Percentiles rank a stretch among this genome's conserved stretches.
Conservation (phyloP, 2,888 invertebrate species). For the Amaurobius ferox region DNA sequence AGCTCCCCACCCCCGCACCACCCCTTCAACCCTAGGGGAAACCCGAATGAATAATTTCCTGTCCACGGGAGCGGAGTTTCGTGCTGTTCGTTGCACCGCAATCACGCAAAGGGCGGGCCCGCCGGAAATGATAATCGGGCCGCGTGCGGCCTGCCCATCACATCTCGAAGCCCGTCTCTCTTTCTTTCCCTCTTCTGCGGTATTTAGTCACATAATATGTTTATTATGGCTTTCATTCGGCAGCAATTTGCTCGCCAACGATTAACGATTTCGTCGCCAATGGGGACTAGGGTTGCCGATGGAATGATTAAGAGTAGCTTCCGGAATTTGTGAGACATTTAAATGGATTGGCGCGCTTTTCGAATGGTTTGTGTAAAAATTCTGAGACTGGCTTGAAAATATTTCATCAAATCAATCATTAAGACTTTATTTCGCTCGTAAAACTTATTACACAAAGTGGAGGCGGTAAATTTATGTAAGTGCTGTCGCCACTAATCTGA, state of each 20-base stretch:
- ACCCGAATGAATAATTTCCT: conserved; percentile 71
- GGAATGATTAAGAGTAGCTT: not conserved
- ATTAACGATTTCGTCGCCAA: conserved; percentile 57
- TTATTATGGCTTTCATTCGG: conserved; percentile 57
- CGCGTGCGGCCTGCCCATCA: conserved; percentile 56
- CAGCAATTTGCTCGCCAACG: conserved; percentile 51
- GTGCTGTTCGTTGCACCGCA: conserved; percentile 49
- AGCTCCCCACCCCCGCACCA: conserved; percentile 20
- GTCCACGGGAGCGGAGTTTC: conserved; percentile 62
- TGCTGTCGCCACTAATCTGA: not conserved
- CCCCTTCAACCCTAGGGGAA: not conserved
- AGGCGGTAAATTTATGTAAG: not conserved
- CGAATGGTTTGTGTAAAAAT: not conserved
- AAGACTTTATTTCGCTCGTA: not conserved
- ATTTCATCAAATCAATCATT: not conserved
- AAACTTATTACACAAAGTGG: not conserved
- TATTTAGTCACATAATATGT: conserved; percentile 65
- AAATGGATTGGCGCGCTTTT: conserved; percentile 11
- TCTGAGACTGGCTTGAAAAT: not conserved
- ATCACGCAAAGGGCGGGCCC: conserved; percentile 69
- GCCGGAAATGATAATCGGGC: conserved; percentile 71
- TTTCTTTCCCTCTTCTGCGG: conserved; percentile 52
- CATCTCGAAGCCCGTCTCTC: conserved; percentile 42
- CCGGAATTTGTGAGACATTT: not conserved
- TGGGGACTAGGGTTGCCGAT: not conserved